Evolutionary conservation across 2,797 vertebrate species (phyloP), one percentile per base, ranked within the genome.

Genomic region (Cryptoblepharus egeriae): DNA sequence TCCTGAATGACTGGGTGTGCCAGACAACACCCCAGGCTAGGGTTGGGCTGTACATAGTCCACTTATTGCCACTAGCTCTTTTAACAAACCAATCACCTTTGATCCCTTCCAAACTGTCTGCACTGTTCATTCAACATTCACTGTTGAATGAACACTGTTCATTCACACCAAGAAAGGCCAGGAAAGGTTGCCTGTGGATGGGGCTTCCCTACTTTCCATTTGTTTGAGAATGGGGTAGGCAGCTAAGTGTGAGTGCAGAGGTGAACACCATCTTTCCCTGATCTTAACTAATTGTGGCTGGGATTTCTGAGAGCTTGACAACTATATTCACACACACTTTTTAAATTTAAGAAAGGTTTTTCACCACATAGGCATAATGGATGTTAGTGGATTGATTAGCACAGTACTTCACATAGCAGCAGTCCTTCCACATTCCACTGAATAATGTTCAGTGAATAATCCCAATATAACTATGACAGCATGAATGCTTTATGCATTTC

Each of bases 401-500:
- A 61, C 35, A 75, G 12, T 75, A 58, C 71, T 5, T 39, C 60
- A 68, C 22, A 3, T 5, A 58, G 60, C 35, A 65, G 63, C 30
- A 73, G n/a, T 45, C 24, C n/a, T 73, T 65, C 37, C 42, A 61
- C 24, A 58, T 67, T 39, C 52, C 72, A 81, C 20, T 68, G 45
- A 77, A 12, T 39, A 72, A 67, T 52, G 55, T 20, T 72, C 58
- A 60, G 60, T 22, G 26, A 28, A 28, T 37, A 65, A 5, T 63
- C 37, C 32, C 49, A 72, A 73, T 61, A 42, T 76, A 42, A 71
- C 39, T 63, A 37, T 8, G 49, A 71, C 61, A 77, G 30, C 52
- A 55, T 45, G 55, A 60, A 37, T 68, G 61, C 61, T 67, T 73
- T 77, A 64, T 64, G 55, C 63, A 85, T 70, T 65, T 65, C 52